Evolutionary conservation across 2,113 vertebrate genomes (phyloP), one percentile per base, ranked within the genome.

Genomic region (Solea solea): DNA sequence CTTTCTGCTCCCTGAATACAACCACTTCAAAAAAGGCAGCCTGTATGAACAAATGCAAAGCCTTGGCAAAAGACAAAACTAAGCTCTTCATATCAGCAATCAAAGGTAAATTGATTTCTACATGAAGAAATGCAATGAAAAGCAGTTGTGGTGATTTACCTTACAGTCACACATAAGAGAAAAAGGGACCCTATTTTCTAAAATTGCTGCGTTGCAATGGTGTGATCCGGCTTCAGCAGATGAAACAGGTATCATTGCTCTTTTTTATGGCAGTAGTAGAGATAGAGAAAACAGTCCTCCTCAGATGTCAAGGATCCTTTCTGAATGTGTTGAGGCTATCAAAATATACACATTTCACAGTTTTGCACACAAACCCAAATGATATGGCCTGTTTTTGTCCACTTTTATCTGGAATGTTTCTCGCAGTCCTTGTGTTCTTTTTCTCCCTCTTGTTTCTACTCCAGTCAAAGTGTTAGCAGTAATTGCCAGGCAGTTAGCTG

Each of bases 401-500:
- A 13, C 0, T 72, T 69, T 74, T 15, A 53, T 69, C 1, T 13
- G 12, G n/a, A 52, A 12, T 59, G 44, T 10, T 48, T n/a, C 5
- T 62, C 59, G 68, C 15, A 34, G 25, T 34, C 34, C 34, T 6
- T 34, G 34, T 34, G 34, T 34, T 34, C 34, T 34, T 34, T 69
- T n/a, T 57, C 34, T 67, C 34, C 53, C 5, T 34, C 34, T 34
- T 25, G 65, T 42, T 45, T 4, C n/a, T 58, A 58, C 49, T 44
- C 16, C 39, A 49, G 59, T 72, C 9, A 1, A 53, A 64, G 57
- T 41, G 52, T 66, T 46, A 12, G 70, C 58, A 50, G 68, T 74
- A 80, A 84, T 76, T 89, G 77, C 61, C 72, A 34, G 68, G 56
- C 69, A 59, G 69, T 81, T 65, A 72, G 40, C 40, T 44, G 45